Conservation (phyloP, 2,797 vertebrate species). For the Oryzias sinensis region DNA sequence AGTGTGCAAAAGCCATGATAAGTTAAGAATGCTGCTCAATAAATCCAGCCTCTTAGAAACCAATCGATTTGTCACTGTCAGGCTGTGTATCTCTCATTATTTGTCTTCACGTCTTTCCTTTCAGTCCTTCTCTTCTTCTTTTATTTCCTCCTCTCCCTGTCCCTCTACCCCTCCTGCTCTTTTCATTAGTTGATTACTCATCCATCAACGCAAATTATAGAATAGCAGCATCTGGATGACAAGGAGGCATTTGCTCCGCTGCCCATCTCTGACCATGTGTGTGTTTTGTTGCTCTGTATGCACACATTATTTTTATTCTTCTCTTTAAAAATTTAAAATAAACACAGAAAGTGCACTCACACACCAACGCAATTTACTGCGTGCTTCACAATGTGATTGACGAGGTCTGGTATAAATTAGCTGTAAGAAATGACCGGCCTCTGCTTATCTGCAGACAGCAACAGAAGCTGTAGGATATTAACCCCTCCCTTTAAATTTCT, state of each 20-base stretch:
- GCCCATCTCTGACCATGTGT: constrained; percentile 23
- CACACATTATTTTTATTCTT: not conserved
- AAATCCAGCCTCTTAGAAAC: not conserved
- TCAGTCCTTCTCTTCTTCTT: not conserved
- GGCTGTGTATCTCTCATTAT: constrained; percentile 1
- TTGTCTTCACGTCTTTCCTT: constrained; percentile 2
- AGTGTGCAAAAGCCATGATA: no score
- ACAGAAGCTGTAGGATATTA: no score
- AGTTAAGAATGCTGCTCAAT: no score
- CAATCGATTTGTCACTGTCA: constrained; percentile 11
- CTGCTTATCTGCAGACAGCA: constrained; percentile 9
- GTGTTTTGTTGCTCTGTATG: not conserved
- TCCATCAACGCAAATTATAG: constrained; percentile 58
- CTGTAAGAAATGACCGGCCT: constrained; percentile 15
- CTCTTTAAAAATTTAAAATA: constrained; percentile 34
- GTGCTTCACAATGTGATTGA: constrained; percentile 40
- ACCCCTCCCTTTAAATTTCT: no score
- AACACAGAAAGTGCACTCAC: not conserved
- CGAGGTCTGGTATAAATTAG: constrained; percentile 42
- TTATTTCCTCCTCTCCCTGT: not conserved
- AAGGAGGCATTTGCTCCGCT: constrained; percentile 31
- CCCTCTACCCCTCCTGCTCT: not conserved
- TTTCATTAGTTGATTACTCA: constrained; percentile 60
- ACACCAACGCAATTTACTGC: constrained; percentile 19
- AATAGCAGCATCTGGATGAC: constrained; percentile 39